Evolutionary conservation across 2,797 vertebrate genomes (phyloP).

Genomic region (Schizopygopsis malacanthus): DNA sequence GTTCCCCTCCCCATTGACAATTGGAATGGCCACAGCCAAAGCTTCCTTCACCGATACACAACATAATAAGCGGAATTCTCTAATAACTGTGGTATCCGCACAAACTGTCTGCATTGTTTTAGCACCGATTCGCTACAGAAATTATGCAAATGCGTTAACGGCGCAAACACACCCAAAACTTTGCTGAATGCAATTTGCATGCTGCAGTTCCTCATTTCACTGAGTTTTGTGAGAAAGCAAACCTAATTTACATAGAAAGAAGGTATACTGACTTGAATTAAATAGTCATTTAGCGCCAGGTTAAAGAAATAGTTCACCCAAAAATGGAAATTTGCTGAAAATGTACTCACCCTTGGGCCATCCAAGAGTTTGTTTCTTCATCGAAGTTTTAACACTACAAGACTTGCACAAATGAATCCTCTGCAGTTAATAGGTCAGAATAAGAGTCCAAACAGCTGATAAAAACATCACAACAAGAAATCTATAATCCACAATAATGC

Average conservation of each 20-base stretch:
- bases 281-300: conserved; percentile 1
- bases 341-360: not conserved
- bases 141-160: not conserved
- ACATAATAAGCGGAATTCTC: not conserved
- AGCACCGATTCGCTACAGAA: not conserved
- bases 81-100: not conserved
- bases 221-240: conserved; percentile 13
- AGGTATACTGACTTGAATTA: not conserved
- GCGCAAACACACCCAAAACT: not conserved
- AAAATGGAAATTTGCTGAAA: not conserved
- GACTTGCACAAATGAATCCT: not conserved
- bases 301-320: not conserved
- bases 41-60: not conserved
- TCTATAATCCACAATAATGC: not conserved
- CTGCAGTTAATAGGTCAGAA: not conserved
- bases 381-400: not conserved
- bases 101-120: conserved; percentile 12
- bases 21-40: not conserved
- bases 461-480: not conserved
- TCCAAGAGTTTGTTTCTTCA: not conserved
- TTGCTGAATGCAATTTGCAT: conserved; percentile 21
- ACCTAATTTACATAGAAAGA: conserved; percentile 26
- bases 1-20: not conserved
- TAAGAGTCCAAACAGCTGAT: not conserved
- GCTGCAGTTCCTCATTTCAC: not conserved